Evolutionary conservation across 1,140 invertebrate species (phyloP).

Genomic region (Aphelinus certus): DNA sequence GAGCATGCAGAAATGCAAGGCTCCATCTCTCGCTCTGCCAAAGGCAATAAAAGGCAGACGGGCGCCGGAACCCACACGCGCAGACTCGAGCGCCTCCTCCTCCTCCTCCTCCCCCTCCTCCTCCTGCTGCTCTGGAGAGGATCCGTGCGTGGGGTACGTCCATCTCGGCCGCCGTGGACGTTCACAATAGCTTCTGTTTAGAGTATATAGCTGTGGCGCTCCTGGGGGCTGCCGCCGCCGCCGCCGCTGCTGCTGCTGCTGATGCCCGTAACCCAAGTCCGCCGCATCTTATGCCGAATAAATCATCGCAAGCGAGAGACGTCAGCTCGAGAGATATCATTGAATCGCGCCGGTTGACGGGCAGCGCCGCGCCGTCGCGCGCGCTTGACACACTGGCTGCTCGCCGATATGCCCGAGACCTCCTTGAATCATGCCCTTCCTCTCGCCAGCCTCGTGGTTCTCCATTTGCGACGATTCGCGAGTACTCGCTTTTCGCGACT

Average conservation of each 20-base stretch:
- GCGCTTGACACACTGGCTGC: neutral
- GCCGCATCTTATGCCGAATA: constrained; percentile 62
- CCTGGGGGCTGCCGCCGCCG: constrained; percentile 39
- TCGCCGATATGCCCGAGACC: too few species aligned
- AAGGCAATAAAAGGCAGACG: constrained; percentile 15
- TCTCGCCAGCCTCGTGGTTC: too few species aligned
- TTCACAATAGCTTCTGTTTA: constrained; percentile 67
- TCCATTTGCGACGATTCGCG: too few species aligned
- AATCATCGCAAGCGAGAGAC: constrained; percentile 59
- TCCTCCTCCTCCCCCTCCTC: neutral
- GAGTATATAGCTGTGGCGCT: constrained; percentile 46
- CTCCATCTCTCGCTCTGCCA: constrained; percentile 4
- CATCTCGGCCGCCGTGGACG: constrained; percentile 55
- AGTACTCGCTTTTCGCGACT: too few species aligned
- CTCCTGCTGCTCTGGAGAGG: constrained; percentile 27
- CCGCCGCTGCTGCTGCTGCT: constrained; percentile 30
- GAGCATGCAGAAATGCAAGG: constrained; percentile 21
- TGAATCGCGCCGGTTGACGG: constrained; percentile 58
- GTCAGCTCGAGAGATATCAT: constrained; percentile 60
- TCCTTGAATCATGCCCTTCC: too few species aligned
- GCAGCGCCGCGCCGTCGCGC: constrained; percentile 37
- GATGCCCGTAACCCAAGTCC: constrained; percentile 50
- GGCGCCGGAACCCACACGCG: neutral
- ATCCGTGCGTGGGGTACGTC: constrained; percentile 60
- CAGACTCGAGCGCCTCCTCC: constrained; percentile 1